Conservation (phyloP, 1,140 invertebrate genomes). For the Sminthurides bifidus region DNA sequence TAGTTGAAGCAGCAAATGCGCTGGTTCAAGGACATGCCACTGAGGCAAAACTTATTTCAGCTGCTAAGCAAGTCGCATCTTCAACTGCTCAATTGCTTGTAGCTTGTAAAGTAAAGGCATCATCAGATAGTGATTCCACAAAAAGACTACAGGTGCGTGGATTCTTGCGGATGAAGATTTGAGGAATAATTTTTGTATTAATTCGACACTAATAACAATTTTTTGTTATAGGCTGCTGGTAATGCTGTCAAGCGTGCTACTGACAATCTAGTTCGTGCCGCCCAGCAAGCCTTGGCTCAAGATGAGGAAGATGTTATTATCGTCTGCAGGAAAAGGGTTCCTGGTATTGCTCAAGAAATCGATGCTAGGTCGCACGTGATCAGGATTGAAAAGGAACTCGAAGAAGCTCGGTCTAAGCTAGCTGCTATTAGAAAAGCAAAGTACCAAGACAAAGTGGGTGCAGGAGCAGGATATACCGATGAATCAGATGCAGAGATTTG, state of each 20-base stretch:
- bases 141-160: conserved; percentile 61
- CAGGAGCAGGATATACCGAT: conserved; percentile 40
- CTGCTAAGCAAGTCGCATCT: conserved; percentile 92
- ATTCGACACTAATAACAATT: background rate
- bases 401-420: conserved; percentile 78
- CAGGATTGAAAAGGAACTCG: conserved; percentile 60
- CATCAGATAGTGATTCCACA: conserved; percentile 84
- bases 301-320: conserved; percentile 83
- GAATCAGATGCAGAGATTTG: conserved; percentile 24
- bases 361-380: conserved; percentile 49
- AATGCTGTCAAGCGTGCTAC: conserved; percentile 96
- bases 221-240: conserved; percentile 62
- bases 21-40: conserved; percentile 86
- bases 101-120: conserved; percentile 96
- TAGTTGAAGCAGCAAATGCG: conserved; percentile 90
- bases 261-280: conserved; percentile 87
- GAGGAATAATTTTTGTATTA: conserved; percentile 3
- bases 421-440: conserved; percentile 73
- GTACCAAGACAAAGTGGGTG: conserved; percentile 50
- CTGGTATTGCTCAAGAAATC: conserved; percentile 85
- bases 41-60: conserved; percentile 91
- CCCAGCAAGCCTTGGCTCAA: conserved; percentile 77
- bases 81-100: conserved; percentile 94
- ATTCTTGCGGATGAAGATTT: background rate
- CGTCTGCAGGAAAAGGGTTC: conserved; percentile 82